Evolutionary conservation across 2,888 invertebrate genomes (phyloP).

Genomic region (Pogonocherus hispidulus): DNA sequence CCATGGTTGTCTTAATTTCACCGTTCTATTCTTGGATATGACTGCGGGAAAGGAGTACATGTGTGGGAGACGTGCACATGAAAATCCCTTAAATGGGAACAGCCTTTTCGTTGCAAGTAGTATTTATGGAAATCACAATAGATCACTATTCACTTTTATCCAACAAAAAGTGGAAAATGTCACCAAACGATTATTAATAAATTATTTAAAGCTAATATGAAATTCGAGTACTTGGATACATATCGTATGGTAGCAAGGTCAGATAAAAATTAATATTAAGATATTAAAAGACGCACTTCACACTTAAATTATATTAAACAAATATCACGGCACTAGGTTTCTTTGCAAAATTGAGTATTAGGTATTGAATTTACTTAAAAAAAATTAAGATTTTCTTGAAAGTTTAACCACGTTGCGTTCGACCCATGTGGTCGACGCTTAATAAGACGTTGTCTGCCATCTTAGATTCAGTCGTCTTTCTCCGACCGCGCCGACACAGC

Average conservation of each 20-base stretch:
- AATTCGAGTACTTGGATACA: conserved; percentile 37
- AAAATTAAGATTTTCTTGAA: conserved; percentile 39
- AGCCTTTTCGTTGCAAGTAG: conserved; percentile 30
- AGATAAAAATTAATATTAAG: conserved; percentile 41
- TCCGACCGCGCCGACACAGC: conserved; percentile 40
- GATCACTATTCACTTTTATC: conserved; percentile 44
- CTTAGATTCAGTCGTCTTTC: conserved; percentile 57
- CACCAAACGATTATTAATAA: conserved; percentile 25
- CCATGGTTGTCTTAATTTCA: conserved; percentile 50
- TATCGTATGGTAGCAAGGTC: conserved; percentile 59
- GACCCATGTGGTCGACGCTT: conserved; percentile 70
- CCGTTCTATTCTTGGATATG: conserved; percentile 64
- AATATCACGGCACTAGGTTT: conserved; percentile 33
- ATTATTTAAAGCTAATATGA: conserved; percentile 28
- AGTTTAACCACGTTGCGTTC: conserved; percentile 66
- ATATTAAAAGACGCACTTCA: conserved; percentile 17
- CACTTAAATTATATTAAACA: conserved; percentile 28
- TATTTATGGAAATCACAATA: conserved; percentile 40
- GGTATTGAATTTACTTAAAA: conserved; percentile 36
- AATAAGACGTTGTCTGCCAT: conserved; percentile 66
- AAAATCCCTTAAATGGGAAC: conserved; percentile 33
- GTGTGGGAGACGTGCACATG: conserved; percentile 48
- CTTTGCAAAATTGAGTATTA: conserved; percentile 38
- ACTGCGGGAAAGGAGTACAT: conserved; percentile 49
- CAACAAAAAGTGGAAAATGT: conserved; percentile 12